Base-by-base conservation (phyloP, 2,113 vertebrate genomes). In the Limanda limanda region DNA sequence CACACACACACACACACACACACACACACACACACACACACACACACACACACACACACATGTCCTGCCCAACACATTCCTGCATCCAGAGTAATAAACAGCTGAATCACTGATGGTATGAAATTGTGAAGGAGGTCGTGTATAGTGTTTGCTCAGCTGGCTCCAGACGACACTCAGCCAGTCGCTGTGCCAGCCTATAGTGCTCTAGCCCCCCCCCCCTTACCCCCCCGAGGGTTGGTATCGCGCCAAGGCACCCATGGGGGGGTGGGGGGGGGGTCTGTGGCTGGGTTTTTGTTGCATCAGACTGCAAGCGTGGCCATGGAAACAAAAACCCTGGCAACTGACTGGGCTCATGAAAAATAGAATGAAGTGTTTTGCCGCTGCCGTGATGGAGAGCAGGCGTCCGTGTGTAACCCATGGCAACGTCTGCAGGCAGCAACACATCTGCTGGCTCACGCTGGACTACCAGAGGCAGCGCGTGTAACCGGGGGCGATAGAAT, bases 261-360 rank as follows among this genome's bases (percentile, higher is more conserved):
- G 71, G 75, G 18, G 27, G 25, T 3, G 25, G 25, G 25, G 75
- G 18, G 27, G 25, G 25, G 25, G 25, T 3, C 23, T 89, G 76
- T 84, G 86, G 42, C 60, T 66, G 57, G 66, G 83, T 86, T 83
- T 88, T n/a, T 91, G 89, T 92, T 92, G 87, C 89, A 88, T 89
- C 88, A 89, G 84, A 83, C 86, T 88, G 90, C 82, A 84, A 84
- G 77, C n/a, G 89, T 91, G 83, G 60, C 88, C 88, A 91, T 92
- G 89, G 91, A 88, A 94, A 93, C 91, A 74, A 87, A 89, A 88
- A 85, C 88, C 92, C 71, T 89, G 91, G 92, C 88, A 94, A 93
- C 86, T 61, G 63, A 68, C 84, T 59, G 65, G 81, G 69, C 86
- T 89, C 72, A 83, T 90, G 81, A 92, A 83, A 87, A 91, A 91